A percentile compares a stretch with the other conserved stretches of the same genome.
Conservation (phyloP, 1,140 invertebrate genomes). For the Hyles euphorbiae region DNA sequence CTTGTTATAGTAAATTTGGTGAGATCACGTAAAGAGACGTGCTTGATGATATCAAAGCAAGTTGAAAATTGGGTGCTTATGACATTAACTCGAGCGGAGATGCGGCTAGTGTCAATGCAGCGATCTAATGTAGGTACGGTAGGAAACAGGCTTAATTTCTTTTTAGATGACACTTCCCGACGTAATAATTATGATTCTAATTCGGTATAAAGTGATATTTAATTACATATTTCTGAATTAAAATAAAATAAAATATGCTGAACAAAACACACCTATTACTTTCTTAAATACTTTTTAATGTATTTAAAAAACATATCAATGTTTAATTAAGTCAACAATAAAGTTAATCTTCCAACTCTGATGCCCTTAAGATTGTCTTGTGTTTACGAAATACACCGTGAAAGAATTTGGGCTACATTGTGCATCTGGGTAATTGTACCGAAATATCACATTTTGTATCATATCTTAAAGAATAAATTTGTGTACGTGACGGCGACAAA, state of each 20-base stretch:
- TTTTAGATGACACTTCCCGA: no score
- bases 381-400: constrained; percentile 57
- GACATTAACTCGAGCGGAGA: constrained; percentile 1
- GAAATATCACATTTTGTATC: constrained; percentile 19
- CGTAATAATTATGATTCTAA: no score
- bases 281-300: no score
- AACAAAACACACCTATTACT: no score
- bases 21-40: constrained; percentile 58
- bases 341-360: constrained; percentile 39
- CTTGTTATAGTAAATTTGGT: constrained; percentile 60
- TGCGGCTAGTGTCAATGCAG: no score
- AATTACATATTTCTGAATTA: no score
- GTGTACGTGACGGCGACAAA: constrained; percentile 3
- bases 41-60: constrained; percentile 45
- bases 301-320: neutral
- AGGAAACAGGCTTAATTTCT: no score
- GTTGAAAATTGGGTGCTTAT: constrained; percentile 36
- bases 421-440: constrained; percentile 33
- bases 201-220: no score
- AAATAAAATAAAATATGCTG: no score
- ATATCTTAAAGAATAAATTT: constrained; percentile 15
- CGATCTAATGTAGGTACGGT: no score
- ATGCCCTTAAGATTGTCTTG: constrained; percentile 53
- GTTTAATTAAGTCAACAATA: neutral
- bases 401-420: constrained; percentile 41